These are phyloP conservation scores for Atta texana DNA, from an alignment of 1,140 invertebrate species.

Conservation along the genomic window DNA sequence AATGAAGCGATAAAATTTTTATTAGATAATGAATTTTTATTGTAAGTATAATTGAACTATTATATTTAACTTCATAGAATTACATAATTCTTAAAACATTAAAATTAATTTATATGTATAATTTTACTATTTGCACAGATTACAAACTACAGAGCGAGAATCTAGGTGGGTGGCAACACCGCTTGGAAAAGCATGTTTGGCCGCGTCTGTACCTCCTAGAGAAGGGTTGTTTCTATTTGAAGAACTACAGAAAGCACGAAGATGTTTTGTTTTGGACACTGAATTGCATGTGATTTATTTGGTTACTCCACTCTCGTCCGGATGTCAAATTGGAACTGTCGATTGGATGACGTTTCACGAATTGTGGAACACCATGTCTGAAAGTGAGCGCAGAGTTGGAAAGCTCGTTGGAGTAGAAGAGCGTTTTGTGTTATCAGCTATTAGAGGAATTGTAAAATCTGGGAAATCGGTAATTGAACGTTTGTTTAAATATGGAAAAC, in stretches of 20 bases:
- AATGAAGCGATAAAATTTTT: conserved; percentile 88
- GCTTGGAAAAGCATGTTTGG: conserved; percentile 96
- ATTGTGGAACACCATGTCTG: conserved; percentile 94
- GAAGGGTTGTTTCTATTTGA: conserved; percentile 95
- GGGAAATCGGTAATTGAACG: conserved; percentile 85
- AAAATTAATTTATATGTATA: conserved; percentile 9
- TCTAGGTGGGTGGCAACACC: conserved; percentile 92
- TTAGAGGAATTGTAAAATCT: conserved; percentile 90
- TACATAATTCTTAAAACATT: conserved; percentile 16
- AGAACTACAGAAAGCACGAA: conserved; percentile 96
- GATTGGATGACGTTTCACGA: conserved; percentile 96
- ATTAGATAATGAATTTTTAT: conserved; percentile 87
- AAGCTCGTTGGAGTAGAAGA: conserved; percentile 97
- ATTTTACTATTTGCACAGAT: conserved; percentile 56
- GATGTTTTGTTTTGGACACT: conserved; percentile 96
- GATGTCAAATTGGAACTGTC: conserved; percentile 91
- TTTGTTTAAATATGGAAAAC: neutral
- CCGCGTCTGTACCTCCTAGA: conserved; percentile 96
- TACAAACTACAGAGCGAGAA: conserved; percentile 73
- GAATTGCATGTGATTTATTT: conserved; percentile 98
- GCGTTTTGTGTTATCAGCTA: conserved; percentile 93
- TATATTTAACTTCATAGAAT: neutral
- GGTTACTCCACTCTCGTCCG: conserved; percentile 94
- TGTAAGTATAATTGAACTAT: conserved; percentile 66
- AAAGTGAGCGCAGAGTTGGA: conserved; percentile 94